Percentiles rank a stretch among this genome's conserved stretches.
These are phyloP conservation scores for Cataglyphis albicans DNA, from an alignment of 2,888 invertebrate species.

Conservation along the genomic window DNA sequence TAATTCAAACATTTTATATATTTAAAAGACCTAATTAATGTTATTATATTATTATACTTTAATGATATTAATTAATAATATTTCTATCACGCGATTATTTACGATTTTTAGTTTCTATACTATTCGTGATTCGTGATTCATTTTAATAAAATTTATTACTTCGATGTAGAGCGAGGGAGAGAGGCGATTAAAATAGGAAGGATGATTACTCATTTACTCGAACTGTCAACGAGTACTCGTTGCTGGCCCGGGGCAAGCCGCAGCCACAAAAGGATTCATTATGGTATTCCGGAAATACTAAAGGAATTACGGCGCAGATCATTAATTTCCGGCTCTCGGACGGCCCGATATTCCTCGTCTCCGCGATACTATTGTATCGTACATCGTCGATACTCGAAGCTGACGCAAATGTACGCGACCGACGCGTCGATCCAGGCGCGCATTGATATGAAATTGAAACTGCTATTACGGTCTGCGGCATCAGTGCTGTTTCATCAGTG, in stretches of 20 bases:
- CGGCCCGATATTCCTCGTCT: conserved; percentile 19
- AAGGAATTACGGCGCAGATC: conserved; percentile 37
- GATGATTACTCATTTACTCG: conserved; percentile 25
- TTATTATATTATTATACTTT: background rate
- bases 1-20: background rate
- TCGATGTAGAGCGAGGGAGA: background rate
- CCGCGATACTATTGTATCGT: conserved; percentile 31
- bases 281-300: conserved; percentile 55
- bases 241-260: background rate
- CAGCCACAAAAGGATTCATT: conserved; percentile 27
- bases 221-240: conserved; percentile 4
- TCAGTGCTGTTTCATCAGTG: background rate
- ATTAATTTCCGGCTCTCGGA: conserved; percentile 64
- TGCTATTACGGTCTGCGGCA: conserved; percentile 6
- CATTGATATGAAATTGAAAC: conserved; percentile 46
- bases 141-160: conserved; percentile 4
- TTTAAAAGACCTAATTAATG: background rate
- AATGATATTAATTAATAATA: background rate
- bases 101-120: background rate
- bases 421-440: conserved; percentile 18
- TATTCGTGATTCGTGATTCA: background rate
- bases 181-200: conserved; percentile 23
- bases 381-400: conserved; percentile 18
- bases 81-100: background rate
- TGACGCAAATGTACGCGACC: conserved; percentile 25